Base-by-base conservation (phyloP, 64 coral and sea anemone species). In the Porites lutea region DNA sequence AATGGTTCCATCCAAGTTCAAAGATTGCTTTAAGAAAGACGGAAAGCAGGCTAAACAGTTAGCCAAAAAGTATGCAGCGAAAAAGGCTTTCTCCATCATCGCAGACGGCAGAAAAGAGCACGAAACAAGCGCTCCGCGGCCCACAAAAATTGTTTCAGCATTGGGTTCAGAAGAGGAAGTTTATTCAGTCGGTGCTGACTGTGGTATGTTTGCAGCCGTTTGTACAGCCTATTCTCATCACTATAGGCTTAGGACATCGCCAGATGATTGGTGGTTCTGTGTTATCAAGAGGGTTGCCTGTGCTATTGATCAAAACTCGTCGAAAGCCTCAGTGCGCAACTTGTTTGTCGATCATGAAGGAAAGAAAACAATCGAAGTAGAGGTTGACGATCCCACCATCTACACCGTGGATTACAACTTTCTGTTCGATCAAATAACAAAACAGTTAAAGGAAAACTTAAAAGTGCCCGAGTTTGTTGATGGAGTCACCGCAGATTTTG, bases 261-360 rank as follows among this genome's bases (percentile, higher is more conserved):
- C 95, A 7, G 95, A 96, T 51, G 95, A 96, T 21, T 96, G 95
- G 95, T 96, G 95, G 95, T 96, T 90, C 18, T 65, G 18, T 14
- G 62, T 19, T 2, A 65, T 65, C 62, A 74, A 77, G 13, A 12
- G 62, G 18, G 62, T 65, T 13, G 62, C 62, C 18, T 18, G 62
- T 13, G 18, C 62, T 19, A 65, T 96, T 10, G 91, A 96, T 57
- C 21, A 46, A 7, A 65, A 65, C 13, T 65, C 62, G 62, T 5
- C 13, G 62, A 19, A 65, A 65, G 14, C 13, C 13, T 65, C 62
- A 12, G 14, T 65, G 4, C 62, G 62, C 18, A 65, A 65, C 13
- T 16, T 19, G 62, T 65, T 65, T 65, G 62, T 65, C 62, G 18
- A 65, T 19, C 62, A 65, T 65, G 62, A 9, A 65, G 62, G 62